Evolutionary conservation across 2,888 invertebrate genomes (phyloP), one percentile per base, ranked within the genome.

Genomic region (Villa cingulata): DNA sequence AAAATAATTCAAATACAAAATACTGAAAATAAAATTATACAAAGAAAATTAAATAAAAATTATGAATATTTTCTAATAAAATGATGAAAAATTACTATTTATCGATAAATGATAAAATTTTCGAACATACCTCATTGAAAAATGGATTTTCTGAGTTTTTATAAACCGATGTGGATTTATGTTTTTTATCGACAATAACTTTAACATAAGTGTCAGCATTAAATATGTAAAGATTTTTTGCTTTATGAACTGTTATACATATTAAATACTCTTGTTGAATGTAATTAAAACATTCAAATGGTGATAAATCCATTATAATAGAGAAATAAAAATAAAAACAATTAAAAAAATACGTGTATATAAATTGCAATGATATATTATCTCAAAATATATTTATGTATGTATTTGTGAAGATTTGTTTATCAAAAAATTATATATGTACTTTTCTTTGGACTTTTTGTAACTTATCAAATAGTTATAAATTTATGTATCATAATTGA

Each of bases 211-310:
- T 72, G 56, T 77, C 74, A 48, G 71, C 71, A 55, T 73, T 74
- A 36, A 71, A 66, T 49, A 70, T 63, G 3, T 70, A 66, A 43
- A 77, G 70, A 59, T 78, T 70, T 45, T 74, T 74, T 0, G 79
- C 83, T 66, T 85, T 83, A 42, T 83, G 66, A 32, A 85, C 67
- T 10, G 78, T 77, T 2, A 83, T 70, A 52, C 77, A 77, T 50
- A 85, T 68, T 62, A 84, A 64, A 61, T 74, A 76, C 18, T 68
- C 66, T 54, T 72, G 70, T 4, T 54, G 49, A 1, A 62, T 51
- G 36, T 63, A 62, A 5, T 59, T 55, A 45, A 67, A 66, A 48
- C 69, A 70, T 49, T 66, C 57, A 42, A 57, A 52, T 34, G 51
- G 44, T 1, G 53, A 44, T 36, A 54, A 32, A 38, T 56, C 52